Evolutionary conservation across 2,113 vertebrate genomes (phyloP), one percentile per base, ranked within the genome.

Genomic region (Rhabdornis inornatus): DNA sequence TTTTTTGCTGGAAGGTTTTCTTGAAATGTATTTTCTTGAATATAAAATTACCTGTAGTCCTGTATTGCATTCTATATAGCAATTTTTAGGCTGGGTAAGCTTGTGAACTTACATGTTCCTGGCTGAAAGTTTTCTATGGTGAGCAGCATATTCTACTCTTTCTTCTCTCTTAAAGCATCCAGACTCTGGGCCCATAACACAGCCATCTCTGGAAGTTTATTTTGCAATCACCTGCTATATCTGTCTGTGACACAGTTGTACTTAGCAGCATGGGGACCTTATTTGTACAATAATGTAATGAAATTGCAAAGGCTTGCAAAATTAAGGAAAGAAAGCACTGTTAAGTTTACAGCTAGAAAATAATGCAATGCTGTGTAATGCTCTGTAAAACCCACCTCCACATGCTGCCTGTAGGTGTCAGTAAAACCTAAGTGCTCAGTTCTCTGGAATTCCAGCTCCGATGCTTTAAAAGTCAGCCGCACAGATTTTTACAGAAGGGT

Each of bases 351-450:
- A 35, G 10, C 33, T 72, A 15, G 57, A 44, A 89, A 40, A 40
- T 75, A 31, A 30, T 15, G 16, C 1, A 2, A 4, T 47, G 7
- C 17, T 79, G 12, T 1, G 0, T 6, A 83, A 40, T 5, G 13
- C 3, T 27, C 1, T 31, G 0, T 80, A 70, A 92, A 92, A 74
- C 7, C 4, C n/a, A 56, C 5, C 3, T 19, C 50, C 61, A 14
- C 24, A 24, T 22, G 3, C 44, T 94, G 55, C 78, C 96, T 92
- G 31, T 89, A 97, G 95, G 76, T 94, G 93, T 95, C 95, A 90
- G 88, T 92, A 76, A 68, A 88, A 69, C n/a, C 61, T 59, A 55
- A 65, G 33, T 21, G 63, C 80, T 81, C n/a, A 18, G 15, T 65
- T 95, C 42, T 61, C 30, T 47, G 37, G 9, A 52, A 27, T 56